These are phyloP conservation scores for Lampropteryx suffumata DNA, from an alignment of 2,888 invertebrate genomes.

Conservation along the genomic window DNA sequence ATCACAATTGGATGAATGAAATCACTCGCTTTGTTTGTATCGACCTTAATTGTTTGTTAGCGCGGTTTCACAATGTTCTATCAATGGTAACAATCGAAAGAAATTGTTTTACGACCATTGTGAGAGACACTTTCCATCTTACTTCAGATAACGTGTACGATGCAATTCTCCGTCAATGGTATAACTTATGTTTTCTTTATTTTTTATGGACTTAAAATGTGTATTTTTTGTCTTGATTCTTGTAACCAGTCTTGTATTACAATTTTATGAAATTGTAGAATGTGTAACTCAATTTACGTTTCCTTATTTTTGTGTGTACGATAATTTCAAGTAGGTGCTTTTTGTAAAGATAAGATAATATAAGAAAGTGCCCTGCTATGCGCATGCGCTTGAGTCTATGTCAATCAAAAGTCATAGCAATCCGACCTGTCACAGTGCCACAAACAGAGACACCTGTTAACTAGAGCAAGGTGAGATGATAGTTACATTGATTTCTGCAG, in stretches of 20 bases:
- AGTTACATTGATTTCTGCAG: conserved; percentile 59
- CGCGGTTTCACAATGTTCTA: conserved; percentile 30
- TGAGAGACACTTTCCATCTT: conserved; percentile 17
- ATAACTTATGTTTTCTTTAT: too few species aligned
- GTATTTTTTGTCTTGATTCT: too few species aligned
- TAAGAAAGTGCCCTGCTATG: conserved; percentile 2
- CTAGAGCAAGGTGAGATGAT: conserved; percentile 70
- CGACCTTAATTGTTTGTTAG: conserved; percentile 44
- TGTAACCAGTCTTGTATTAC: too few species aligned
- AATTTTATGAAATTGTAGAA: too few species aligned
- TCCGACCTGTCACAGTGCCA: conserved; percentile 35
- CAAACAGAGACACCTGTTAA: conserved; percentile 49
- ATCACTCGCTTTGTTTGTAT: conserved; percentile 48
- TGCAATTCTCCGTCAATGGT: too few species aligned
- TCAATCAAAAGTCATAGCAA: conserved; percentile 30
- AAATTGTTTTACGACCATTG: conserved; percentile 17
- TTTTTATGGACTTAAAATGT: too few species aligned
- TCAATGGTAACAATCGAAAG: conserved; percentile 17
- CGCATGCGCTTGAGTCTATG: conserved; percentile 5
- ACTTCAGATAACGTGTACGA: neutral
- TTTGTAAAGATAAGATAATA: neutral
- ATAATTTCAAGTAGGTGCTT: too few species aligned
- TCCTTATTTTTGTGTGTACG: too few species aligned
- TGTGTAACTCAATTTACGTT: too few species aligned
- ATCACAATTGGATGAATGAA: conserved; percentile 41